Base-by-base conservation (phyloP, 2,797 vertebrate genomes). In the Pipistrellus nathusii region DNA sequence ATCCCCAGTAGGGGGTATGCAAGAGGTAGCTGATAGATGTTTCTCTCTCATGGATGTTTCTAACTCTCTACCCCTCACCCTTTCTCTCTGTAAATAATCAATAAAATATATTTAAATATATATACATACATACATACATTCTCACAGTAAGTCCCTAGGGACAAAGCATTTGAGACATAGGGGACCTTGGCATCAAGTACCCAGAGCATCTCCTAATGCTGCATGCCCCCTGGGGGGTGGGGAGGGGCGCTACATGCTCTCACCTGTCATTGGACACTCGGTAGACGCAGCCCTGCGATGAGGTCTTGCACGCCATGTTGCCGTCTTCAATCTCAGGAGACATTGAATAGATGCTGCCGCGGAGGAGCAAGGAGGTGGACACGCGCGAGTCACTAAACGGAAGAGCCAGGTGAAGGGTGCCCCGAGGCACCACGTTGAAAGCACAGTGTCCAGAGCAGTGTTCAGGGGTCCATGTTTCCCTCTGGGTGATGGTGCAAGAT, bases 271-370 rank as follows among this genome's bases (percentile, higher is more conserved):
- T 38, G 51, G 12, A 17, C 32, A 15, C 76, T 25, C 57, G 5
- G 13, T 1, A 12, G 46, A 27, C 0, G 0, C 0, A 18, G 62
- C 8, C 57, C n/a, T 0, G 0, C 3, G 15, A 27, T 13, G 25
- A 27, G 11, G 14, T 17, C 18, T 20, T 13, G 4, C 0, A 1
- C 0, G 8, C 48, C 14, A 68, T 25, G 12, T 0, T 3, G 30
- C 21, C 35, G 44, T 68, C 78, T 14, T 25, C 25, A 59, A 38
- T 10, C 5, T 27, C 64, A 15, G 32, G 27, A 69, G 68, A 27
- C 10, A 3, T 17, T 32, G 38, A 0, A 0, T 1, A 57, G 53
- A 8, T 14, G 14, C 35, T n/a, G 17, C 46, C 23, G 9, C 5
- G 17, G 35, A 35, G 23, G 20, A 35, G 35, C 17, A n/a, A 30